Evolutionary conservation across 2,888 invertebrate genomes (phyloP).

Genomic region (Vesta saturnalis): DNA sequence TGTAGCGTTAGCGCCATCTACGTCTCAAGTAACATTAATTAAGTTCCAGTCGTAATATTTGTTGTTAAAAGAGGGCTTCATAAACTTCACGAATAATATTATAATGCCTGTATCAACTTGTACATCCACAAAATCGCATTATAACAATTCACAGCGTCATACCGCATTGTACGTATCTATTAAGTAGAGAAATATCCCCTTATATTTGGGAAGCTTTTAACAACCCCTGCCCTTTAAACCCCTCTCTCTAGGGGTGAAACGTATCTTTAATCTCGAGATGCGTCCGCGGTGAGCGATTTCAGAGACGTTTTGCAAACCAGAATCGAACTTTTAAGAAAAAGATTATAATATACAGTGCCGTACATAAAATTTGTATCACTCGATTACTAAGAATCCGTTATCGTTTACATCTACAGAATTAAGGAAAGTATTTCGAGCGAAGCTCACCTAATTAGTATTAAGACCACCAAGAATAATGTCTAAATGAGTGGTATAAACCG

Average conservation of each 20-base stretch:
- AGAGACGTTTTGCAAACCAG: conserved; percentile 24
- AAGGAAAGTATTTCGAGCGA: conserved; percentile 36
- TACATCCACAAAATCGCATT: conserved; percentile 44
- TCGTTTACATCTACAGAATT: conserved; percentile 31
- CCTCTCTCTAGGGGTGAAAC: conserved; percentile 41
- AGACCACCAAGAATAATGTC: conserved; percentile 42
- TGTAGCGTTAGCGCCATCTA: too few relatives aligned
- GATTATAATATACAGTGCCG: neutral
- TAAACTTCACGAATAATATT: neutral
- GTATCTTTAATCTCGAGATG: conserved; percentile 48
- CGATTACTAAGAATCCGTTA: too few relatives aligned
- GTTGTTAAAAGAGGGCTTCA: too few relatives aligned
- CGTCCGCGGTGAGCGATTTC: conserved; percentile 38
- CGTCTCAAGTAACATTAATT: too few relatives aligned
- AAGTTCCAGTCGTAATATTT: too few relatives aligned
- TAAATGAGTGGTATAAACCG: conserved; percentile 26
- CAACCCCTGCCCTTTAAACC: conserved; percentile 47
- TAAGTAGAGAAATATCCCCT: conserved; percentile 41
- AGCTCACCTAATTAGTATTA: conserved; percentile 44
- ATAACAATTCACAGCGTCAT: conserved; percentile 47
- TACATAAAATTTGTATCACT: too few relatives aligned
- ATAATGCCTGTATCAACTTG: neutral
- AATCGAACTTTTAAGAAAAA: conserved; percentile 16
- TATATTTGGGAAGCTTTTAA: conserved; percentile 42
- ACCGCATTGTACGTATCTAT: conserved; percentile 43